Evolutionary conservation across 2,113 vertebrate genomes (phyloP).

Genomic region (Meleagris gallopavo): DNA sequence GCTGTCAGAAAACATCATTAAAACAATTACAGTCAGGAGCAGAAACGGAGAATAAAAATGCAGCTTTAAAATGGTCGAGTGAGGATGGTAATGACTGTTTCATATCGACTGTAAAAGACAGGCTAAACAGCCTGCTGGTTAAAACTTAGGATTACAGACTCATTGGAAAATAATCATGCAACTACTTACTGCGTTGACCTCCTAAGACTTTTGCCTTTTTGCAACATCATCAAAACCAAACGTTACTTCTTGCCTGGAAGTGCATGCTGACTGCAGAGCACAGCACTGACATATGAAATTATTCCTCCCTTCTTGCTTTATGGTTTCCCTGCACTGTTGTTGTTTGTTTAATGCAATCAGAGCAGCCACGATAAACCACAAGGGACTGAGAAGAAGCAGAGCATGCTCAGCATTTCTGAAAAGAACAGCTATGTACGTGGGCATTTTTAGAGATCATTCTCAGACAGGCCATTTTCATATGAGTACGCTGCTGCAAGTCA

Average conservation of each 20-base stretch:
- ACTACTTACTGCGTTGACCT: not conserved
- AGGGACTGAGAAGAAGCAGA: not conserved
- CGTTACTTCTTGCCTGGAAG: not conserved
- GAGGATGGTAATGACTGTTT: conserved; percentile 2
- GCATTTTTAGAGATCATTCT: not conserved
- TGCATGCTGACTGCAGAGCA: not conserved
- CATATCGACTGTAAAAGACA: not conserved
- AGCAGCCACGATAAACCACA: fast-evolving
- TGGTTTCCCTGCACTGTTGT: not conserved
- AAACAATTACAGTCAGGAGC: conserved; percentile 26
- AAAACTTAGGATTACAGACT: not conserved
- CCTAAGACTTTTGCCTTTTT: not conserved
- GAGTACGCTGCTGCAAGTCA: not conserved
- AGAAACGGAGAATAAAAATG: not conserved
- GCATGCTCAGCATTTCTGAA: not conserved
- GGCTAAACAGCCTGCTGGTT: not conserved
- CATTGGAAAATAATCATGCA: not conserved
- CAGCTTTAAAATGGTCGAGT: not conserved
- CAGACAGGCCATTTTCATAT: not conserved
- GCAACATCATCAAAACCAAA: not conserved
- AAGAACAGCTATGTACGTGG: not conserved
- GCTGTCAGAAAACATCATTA: conserved; percentile 54
- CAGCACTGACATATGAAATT: not conserved
- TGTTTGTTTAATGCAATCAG: not conserved
- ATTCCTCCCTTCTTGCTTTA: not conserved